Percentiles rank a stretch among this genome's conserved stretches.
phyloP scores from a whole-genome alignment of 2,797 vertebrate genomes.

The Phylloscopus collybita region DNA sequence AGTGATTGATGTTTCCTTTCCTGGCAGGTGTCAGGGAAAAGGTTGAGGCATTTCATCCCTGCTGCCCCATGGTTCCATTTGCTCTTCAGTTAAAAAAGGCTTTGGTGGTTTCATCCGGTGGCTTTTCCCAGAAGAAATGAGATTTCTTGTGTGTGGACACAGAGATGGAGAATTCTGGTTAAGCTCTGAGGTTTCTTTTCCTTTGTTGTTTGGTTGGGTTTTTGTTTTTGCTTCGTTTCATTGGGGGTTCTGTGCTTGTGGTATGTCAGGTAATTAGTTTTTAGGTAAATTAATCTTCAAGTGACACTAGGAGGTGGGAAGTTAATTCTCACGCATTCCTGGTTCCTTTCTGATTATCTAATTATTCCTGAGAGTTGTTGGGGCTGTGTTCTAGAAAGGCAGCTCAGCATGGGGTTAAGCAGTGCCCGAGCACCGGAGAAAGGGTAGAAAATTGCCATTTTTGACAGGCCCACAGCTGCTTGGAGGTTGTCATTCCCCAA shows the following conservation, averaged over 20 bases:
- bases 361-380: slow-evolving; percentile 42
- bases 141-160: background rate
- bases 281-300: slow-evolving; percentile 58
- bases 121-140: background rate
- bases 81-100: background rate
- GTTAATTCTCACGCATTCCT: slow-evolving; percentile 28
- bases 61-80: background rate
- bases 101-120: background rate
- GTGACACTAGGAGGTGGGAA: slow-evolving; percentile 27
- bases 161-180: background rate
- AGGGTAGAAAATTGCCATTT: background rate
- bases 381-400: slow-evolving; percentile 18
- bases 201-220: no score
- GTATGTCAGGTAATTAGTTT: slow-evolving; percentile 40
- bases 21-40: background rate
- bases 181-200: background rate
- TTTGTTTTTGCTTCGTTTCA: accelerated
- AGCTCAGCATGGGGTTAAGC: slow-evolving; percentile 3
- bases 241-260: background rate
- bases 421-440: background rate
- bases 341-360: slow-evolving; percentile 22
- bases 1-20: background rate
- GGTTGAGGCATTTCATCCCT: background rate
- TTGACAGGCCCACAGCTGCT: slow-evolving; percentile 4
- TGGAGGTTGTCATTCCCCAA: background rate